Evolutionary conservation across 2,888 invertebrate species (phyloP).

Genomic region (Phrixothrix hirtus): DNA sequence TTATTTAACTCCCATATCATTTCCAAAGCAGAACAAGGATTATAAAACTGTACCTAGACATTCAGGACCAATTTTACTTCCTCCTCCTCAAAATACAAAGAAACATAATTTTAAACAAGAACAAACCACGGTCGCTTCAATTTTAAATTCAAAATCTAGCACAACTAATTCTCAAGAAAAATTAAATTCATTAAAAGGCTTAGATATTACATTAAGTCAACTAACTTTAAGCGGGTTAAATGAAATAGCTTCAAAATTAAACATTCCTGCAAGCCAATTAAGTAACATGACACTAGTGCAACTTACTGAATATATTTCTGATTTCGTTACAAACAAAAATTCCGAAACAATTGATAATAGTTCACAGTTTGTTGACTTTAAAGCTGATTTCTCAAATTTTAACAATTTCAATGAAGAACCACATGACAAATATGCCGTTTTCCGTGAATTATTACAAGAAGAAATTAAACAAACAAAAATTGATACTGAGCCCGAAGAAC

Average conservation of each 20-base stretch:
- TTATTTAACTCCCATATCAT: conserved; percentile 69
- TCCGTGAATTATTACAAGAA: conserved; percentile 79
- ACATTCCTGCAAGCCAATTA: conserved; percentile 76
- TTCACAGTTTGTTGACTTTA: conserved; percentile 60
- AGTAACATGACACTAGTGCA: conserved; percentile 87
- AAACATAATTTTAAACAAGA: conserved; percentile 37
- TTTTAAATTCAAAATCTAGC: conserved; percentile 44
- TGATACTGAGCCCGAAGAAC: conserved; percentile 49
- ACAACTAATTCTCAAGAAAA: conserved; percentile 48
- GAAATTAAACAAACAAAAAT: conserved; percentile 65
- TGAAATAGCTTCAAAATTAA: conserved; percentile 74
- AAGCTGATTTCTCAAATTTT: conserved; percentile 63
- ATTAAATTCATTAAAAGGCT: conserved; percentile 51
- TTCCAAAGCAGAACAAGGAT: conserved; percentile 52
- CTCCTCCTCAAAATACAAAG: conserved; percentile 56
- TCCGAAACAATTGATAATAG: conserved; percentile 43
- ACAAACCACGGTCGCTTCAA: conserved; percentile 39
- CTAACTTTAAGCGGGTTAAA: conserved; percentile 80
- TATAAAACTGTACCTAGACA: conserved; percentile 19
- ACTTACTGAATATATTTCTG: conserved; percentile 77
- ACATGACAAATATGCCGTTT: conserved; percentile 83
- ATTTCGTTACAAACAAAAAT: conserved; percentile 58
- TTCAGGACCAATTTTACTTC: conserved; percentile 55
- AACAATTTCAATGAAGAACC: conserved; percentile 56
- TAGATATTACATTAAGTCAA: conserved; percentile 82